Conservation (phyloP, 2,113 vertebrate genomes). For the Tonatia bakeri region DNA sequence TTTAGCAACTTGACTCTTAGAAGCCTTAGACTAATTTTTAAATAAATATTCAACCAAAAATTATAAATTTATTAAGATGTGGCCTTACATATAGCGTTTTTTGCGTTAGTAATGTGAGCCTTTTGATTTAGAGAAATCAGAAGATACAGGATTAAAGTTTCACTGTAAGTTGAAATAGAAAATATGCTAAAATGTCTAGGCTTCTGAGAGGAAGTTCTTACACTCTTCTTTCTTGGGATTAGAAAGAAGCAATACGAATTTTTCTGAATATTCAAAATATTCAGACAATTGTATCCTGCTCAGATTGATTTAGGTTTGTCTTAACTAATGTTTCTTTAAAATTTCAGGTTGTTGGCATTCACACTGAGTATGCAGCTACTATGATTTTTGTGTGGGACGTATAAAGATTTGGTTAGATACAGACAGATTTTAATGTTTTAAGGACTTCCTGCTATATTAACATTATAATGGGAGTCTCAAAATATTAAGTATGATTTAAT, state of each 20-base stretch:
- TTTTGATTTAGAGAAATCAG: constrained; percentile 55
- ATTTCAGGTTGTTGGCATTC: constrained; percentile 52
- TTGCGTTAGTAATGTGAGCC: constrained; percentile 59
- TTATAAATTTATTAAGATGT: constrained; percentile 73
- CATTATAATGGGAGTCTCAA: constrained; percentile 35
- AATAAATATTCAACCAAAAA: constrained; percentile 66
- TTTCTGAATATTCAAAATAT: constrained; percentile 57
- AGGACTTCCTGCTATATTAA: constrained; percentile 45
- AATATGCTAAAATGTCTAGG: constrained; percentile 67
- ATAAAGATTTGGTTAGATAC: constrained; percentile 42
- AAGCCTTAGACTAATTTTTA: constrained; percentile 75
- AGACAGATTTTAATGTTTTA: constrained; percentile 35
- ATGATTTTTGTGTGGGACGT: constrained; percentile 60
- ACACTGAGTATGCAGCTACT: constrained; percentile 58
- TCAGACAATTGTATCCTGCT: constrained; percentile 55
- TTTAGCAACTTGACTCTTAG: constrained; percentile 75
- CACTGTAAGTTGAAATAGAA: constrained; percentile 60
- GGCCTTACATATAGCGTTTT: constrained; percentile 78
- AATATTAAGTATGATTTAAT: constrained; percentile 50
- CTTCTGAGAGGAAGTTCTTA: constrained; percentile 73
- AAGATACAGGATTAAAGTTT: constrained; percentile 50
- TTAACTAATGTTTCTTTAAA: constrained; percentile 70
- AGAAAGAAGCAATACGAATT: constrained; percentile 67
- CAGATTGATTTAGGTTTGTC: constrained; percentile 58
- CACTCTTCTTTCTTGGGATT: constrained; percentile 57